Evolutionary conservation across 2,113 vertebrate genomes (phyloP), one percentile per base, ranked within the genome.

Genomic region (Camarhynchus parvulus): DNA sequence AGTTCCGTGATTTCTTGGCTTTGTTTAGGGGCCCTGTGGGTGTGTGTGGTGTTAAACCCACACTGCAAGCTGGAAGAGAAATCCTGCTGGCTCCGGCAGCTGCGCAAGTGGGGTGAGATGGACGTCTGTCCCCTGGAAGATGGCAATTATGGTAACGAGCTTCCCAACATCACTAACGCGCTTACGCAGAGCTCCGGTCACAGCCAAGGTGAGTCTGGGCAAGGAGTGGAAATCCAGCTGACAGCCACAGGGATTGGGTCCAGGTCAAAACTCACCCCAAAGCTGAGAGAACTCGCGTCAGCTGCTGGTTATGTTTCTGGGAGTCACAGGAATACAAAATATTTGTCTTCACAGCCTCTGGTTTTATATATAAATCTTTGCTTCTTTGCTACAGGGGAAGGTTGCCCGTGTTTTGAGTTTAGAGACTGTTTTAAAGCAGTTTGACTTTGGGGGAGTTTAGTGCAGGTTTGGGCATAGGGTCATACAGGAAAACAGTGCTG

Each of bases 21-120:
- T 94, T 97, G 69, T 97, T 73, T 98, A 99, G 99, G 99, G 98
- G 99, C 99, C 2, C 96, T 99, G 95, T 99, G 99, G 99, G 99
- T 99, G 80, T 99, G 99, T 3, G 99, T 99, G 74, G 99, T 99
- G 97, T 96, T 99, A 67, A 99, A 99, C 97, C 99, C 99, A 0
- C 99, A 99, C 97, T 99, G 99, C 96, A 99, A 99, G 97, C 98
- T 99, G 73, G 99, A 99, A 73, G 99, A 99, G 97, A 99, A 99
- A 96, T 98, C 97, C 83, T 97, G 98, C 96, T 99, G 99, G 99
- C 98, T 99, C 42, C 98, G 98, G 96, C 99, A 99, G 94, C 98
- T 99, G 87, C 99, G 98, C 96, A 99, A 99, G 81, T 99, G 99
- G 99, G 98, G 98, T 0, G 99, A 99, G 98, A 99, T 99, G 98